Evolutionary conservation across 1,140 invertebrate genomes (phyloP), one percentile per base, ranked within the genome.

Genomic region (Cheumatopsyche charites): DNA sequence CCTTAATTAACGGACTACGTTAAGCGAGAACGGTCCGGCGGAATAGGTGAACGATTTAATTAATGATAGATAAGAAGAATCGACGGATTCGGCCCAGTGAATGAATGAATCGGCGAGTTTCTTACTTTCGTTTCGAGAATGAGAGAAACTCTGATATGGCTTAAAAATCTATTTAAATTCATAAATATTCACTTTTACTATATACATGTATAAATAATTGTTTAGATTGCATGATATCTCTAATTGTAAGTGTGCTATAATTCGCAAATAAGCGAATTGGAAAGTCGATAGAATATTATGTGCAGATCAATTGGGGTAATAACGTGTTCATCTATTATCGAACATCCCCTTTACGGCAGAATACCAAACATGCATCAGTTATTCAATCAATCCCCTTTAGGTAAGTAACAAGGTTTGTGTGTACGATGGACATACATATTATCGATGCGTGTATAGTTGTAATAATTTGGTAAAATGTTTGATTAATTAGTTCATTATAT

Each of bases 1-100:
- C 43, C 52, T 58, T 68, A 73, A 73, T 73, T 73, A 73, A 68
- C 71, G 71, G 29, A 67, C 15, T 52, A 52, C 47, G 47, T 52
- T 52, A 52, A 52, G 1, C 47, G 47, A 52, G 19, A 52, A 52
- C n/a, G 19, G 29, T 36, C 29, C 29, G 29, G 29, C 29, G 29
- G 9, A 36, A 4, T 4, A 3, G 3, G 3, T 9, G 29, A 47
- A 47, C 11, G 43, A 15, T n/a, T 13, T 47, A 42, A 42, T 12
- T 42, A 47, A 47, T n/a, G 15, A 47, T 15, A 47, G 43, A 15
- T 47, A 47, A 47, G 15, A 12, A 12, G 43, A 47, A 12, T 47
- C 15, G 2, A 47, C 15, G 12, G 43, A 47, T 47, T 47, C 43
- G 2, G 15, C 43, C 5, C 5, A 6, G 41, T 12, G 41, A 42